These are phyloP conservation scores for Stenoptilia bipunctidactyla DNA, from an alignment of 2,888 invertebrate genomes.

Conservation along the genomic window DNA sequence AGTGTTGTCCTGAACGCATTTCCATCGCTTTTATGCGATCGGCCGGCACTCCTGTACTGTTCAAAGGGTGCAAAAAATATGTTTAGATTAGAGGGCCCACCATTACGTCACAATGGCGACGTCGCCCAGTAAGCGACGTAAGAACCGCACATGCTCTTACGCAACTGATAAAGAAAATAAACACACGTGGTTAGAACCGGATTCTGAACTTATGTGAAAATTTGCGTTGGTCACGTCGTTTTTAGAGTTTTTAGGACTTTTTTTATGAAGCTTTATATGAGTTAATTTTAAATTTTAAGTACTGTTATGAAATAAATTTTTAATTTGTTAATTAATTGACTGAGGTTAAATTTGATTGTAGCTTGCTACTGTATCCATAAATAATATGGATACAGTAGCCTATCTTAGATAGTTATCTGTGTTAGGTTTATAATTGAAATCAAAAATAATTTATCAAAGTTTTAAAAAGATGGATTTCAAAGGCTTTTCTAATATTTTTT, in stretches of 20 bases:
- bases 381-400: too few species aligned
- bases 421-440: too few species aligned
- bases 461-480: too few species aligned
- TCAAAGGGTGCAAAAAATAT: constrained; percentile 66
- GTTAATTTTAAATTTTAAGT: too few species aligned
- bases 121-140: constrained; percentile 47
- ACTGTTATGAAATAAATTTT: too few species aligned
- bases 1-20: constrained; percentile 66
- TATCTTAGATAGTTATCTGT: too few species aligned
- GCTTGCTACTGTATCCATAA: too few species aligned
- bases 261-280: too few species aligned
- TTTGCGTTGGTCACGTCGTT: neutral
- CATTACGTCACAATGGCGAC: constrained; percentile 56
- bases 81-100: constrained; percentile 56
- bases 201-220: constrained; percentile 1
- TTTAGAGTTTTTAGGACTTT: neutral
- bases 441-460: too few species aligned
- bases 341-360: too few species aligned
- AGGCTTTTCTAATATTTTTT: too few species aligned
- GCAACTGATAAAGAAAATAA: constrained; percentile 58
- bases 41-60: constrained; percentile 46
- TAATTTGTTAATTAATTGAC: too few species aligned
- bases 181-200: constrained; percentile 25
- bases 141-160: constrained; percentile 48
- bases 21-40: constrained; percentile 61